Base-by-base conservation (phyloP, 2,888 invertebrate genomes). In the Saturnia pavonia region DNA sequence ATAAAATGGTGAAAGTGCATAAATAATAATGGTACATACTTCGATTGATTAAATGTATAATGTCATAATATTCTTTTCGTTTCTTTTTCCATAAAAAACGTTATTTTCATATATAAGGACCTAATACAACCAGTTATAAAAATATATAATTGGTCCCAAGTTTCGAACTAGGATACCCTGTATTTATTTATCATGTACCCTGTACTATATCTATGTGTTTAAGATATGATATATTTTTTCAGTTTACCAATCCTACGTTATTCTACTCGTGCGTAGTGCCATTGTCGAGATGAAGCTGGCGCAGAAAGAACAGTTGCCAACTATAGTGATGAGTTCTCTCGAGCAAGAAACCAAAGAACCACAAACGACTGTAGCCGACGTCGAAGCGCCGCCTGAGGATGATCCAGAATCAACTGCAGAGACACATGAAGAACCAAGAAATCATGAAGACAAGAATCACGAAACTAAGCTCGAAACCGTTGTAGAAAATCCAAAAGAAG, bases 231-330 rank as follows among this genome's bases (percentile, higher is more conserved):
- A 22, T 68, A 57, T n/a, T 70, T 70, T 81, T 86, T 0, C 84
- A 91, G 91, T 86, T 40, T 88, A 85, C 74, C 88, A 90, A 78
- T 57, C 83, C 71, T 91, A 90, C 80, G 73, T 88, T 0, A 76
- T 91, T 2, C 48, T 91, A 19, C 73, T 91, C 48, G 85, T 90
- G 0, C 78, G 90, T 73, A 91, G 90, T 71, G 80, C 80, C 0
- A 87, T 90, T 71, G 88, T 90, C 0, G 85, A 89, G 73, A 80
- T 91, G 6, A 86, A 82, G 72, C 72, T 76, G 19, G 75, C 72
- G 70, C 40, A 72, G 73, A 63, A 76, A 83, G 74, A 76, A 78
- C n/a, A 66, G 75, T 7, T 83, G 54, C 79, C 83, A 0, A 81
- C 78, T 4, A 43, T 81, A 4, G 74, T 82, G 0, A 78, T 84